Base-by-base conservation (phyloP, 2,888 invertebrate genomes). In the Opisthograptis luteolata region DNA sequence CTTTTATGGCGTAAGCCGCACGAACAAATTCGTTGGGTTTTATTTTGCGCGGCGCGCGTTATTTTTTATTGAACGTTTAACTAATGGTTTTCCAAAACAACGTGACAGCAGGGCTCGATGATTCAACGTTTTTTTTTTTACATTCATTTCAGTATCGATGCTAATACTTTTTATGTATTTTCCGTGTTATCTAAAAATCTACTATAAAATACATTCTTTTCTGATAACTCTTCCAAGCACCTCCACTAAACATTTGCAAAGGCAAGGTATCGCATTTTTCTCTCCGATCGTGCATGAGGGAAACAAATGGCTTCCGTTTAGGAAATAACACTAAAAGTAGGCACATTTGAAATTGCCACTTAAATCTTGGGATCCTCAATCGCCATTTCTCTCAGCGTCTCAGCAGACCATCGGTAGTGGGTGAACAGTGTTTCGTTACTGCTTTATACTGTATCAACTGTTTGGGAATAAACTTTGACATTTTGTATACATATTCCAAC, bases 311-410 rank as follows among this genome's bases (percentile, higher is more conserved):
- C 76, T 87, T 87, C 85, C 87, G 87, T 83, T 86, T 84, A 85
- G 85, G 86, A 86, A 85, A 88, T 88, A 88, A 88, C 84, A 86
- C 86, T 88, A 86, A 87, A 87, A 87, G 87, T 88, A 88, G 85
- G 87, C 87, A 81, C 86, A 84, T 87, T 88, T 84, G 86, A 84
- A 85, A 88, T 81, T 87, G 86, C 84, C 87, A 84, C 84, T 87
- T 87, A 88, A 87, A 88, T 88, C 88, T 87, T 85, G 80, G 81
- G 85, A 81, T 87, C 79, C 79, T 81, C 87, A 80, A 88, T 88
- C 76, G 88, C 84, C 79, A 85, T 88, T 85, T 84, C 79, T 88
- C 86, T 85, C 79, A 70, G 79, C 73, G 78, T 81, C 85, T 87
- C 86, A 84, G 79, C 54, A 58, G 54, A 55, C 55, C 53, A 55